Base-by-base conservation (phyloP, 2,113 vertebrate genomes). In the Nicator chloris region DNA sequence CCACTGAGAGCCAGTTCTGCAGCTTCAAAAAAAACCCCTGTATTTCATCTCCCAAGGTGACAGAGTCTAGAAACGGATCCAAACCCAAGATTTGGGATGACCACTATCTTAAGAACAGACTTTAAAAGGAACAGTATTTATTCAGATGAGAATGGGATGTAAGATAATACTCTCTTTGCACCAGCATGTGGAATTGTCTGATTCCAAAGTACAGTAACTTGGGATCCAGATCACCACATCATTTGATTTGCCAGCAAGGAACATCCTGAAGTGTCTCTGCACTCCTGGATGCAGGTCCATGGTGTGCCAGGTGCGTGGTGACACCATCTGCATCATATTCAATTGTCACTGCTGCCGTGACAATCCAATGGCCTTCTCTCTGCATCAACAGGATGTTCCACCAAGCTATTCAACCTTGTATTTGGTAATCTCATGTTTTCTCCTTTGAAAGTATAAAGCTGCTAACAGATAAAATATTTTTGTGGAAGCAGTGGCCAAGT, bases 31-130 rank as follows among this genome's bases (percentile, higher is more conserved):
- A 86, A 81, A 60, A n/a, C n/a, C n/a, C 22, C 85, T 23, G 22
- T 54, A 44, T 88, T 90, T 93, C 77, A 87, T 88, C 71, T 93
- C 72, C 72, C 21, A 44, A 60, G 82, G 86, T 96, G 80, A 96
- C 82, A 76, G 79, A 50, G 23, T 42, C 80, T 86, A 77, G 90
- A 92, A 90, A 70, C 37, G 6, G 51, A 93, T 90, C 80, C 88
- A 93, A 92, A 73, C 44, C 47, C 79, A 54, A 31, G 17, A 65
- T 84, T 18, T 37, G 60, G 28, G 80, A 78, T 53, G 61, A 66
- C 68, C n/a, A 9, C 37, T 60, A 8, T 24, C 54, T 63, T 40
- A 81, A 57, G 47, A 88, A 66, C 68, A 88, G 66, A 66, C 42
- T 40, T 75, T 44, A 59, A 57, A 71, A 76, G n/a, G 35, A 79